Evolutionary conservation across 2,113 vertebrate species (phyloP).

Genomic region (Corvus moneduloides): DNA sequence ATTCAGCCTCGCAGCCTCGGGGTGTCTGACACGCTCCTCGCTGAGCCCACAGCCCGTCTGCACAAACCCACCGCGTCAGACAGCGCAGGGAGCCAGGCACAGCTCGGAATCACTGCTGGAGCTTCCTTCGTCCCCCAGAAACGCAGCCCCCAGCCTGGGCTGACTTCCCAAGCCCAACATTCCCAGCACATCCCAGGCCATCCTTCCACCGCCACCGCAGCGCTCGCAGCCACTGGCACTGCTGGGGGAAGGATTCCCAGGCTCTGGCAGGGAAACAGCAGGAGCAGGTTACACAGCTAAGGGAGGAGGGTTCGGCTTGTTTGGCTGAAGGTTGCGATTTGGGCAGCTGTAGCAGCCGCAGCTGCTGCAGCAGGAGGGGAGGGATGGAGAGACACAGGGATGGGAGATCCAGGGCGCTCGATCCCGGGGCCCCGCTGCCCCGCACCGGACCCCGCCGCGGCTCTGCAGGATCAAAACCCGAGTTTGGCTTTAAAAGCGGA

Average conservation of each 20-base stretch:
- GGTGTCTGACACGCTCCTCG: neutral
- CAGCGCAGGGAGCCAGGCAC: neutral
- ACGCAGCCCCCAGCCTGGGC: neutral
- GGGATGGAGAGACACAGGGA: neutral
- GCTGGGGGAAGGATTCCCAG: neutral
- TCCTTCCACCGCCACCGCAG: neutral
- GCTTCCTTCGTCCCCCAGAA: neutral
- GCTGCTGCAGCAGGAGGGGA: neutral
- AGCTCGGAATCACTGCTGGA: neutral
- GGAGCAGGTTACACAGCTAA: neutral
- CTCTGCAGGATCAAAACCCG: neutral
- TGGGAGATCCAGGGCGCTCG: neutral
- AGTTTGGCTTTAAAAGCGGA: neutral
- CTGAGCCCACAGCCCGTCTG: neutral
- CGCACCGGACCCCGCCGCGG: neutral
- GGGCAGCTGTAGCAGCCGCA: accelerated
- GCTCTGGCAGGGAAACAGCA: neutral
- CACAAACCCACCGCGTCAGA: neutral
- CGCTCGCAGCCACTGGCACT: accelerated
- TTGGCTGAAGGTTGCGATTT: accelerated
- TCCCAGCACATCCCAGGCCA: neutral
- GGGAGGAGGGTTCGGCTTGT: neutral
- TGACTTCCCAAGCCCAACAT: neutral
- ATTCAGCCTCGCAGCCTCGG: too few relatives aligned
- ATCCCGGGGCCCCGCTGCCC: neutral